A percentile compares a stretch with the other conserved stretches of the same genome.
Evolutionary conservation across 2,888 invertebrate genomes (phyloP).

Genomic region (Rhagium mordax): DNA sequence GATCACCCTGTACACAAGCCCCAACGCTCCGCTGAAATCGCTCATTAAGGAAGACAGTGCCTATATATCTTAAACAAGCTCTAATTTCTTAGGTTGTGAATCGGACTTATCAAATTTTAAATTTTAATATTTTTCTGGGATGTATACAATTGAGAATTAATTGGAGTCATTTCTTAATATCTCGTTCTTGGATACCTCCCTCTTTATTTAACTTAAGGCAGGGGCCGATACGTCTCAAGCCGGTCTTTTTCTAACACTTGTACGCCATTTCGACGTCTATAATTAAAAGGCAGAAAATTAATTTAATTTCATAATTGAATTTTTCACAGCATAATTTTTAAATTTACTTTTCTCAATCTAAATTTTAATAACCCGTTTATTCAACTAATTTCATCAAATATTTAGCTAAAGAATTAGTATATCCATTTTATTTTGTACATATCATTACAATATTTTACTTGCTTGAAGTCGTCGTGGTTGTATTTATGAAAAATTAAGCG

Average conservation of each 20-base stretch:
- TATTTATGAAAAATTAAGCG: too few relatives aligned
- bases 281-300: constrained; percentile 70
- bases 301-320: constrained; percentile 71
- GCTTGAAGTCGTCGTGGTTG: too few relatives aligned
- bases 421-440: not conserved
- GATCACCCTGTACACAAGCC: not conserved
- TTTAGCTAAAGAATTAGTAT: constrained; percentile 12
- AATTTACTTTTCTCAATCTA: constrained; percentile 49
- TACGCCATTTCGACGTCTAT: constrained; percentile 68
- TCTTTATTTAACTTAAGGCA: constrained; percentile 47
- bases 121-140: constrained; percentile 69
- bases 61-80: constrained; percentile 14
- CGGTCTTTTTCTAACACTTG: constrained; percentile 64
- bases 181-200: constrained; percentile 49
- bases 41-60: constrained; percentile 1
- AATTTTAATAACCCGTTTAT: constrained; percentile 52
- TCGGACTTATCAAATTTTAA: constrained; percentile 60
- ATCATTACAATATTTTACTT: not conserved
- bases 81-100: constrained; percentile 34
- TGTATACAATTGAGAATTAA: constrained; percentile 70
- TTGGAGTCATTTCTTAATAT: constrained; percentile 69
- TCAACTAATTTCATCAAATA: constrained; percentile 28
- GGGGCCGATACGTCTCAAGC: constrained; percentile 34
- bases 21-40: not conserved
- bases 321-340: constrained; percentile 61